Base-by-base conservation (phyloP, 1,140 invertebrate species). In the Eriosoma lanigerum region DNA sequence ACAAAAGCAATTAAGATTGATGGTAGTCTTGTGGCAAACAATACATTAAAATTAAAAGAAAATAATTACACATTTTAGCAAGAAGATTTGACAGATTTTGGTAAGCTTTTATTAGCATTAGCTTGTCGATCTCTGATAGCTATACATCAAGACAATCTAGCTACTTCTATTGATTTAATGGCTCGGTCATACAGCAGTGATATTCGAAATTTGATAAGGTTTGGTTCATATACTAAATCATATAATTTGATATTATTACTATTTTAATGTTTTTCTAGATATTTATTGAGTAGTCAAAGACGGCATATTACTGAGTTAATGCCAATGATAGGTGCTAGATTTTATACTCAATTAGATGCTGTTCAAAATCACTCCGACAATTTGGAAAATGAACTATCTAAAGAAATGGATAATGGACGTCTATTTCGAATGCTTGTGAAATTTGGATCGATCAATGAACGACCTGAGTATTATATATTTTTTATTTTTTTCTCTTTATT, bases 321-420 rank as follows among this genome's bases (percentile, higher is more conserved):
- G 97, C 97, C 97, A 13, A 98, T 98, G 95, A 98, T 99, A 84
- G 97, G 97, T 52, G 96, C 96, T 12, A 88, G 96, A 82, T 83
- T 83, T 64, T 99, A 98, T 85, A 95, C 93, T 5, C 96, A 98
- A 87, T 88, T 98, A 83, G 97, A 99, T 86, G 91, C 93, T 5
- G 89, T 95, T 10, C 94, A 97, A 84, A 88, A 93, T 56, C 91
- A 94, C 73, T 91, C 92, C 32, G 97, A 99, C 85, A 90, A 93
- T 21, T 87, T 98, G 62, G 96, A 99, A 83, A 92, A 94, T 82
- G 96, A 98, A 85, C 86, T 99, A 46, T 89, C 93, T 1, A 95
- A 95, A 86, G 97, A 99, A 87, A 90, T 98, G 81, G 96, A 99
- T 86, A 98, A 98, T 86, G 96, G 96, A 0, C 89, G 97, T 81